Evolutionary conservation across 2,888 invertebrate species (phyloP).

Genomic region (Hirtodrosophila alboralis): DNA sequence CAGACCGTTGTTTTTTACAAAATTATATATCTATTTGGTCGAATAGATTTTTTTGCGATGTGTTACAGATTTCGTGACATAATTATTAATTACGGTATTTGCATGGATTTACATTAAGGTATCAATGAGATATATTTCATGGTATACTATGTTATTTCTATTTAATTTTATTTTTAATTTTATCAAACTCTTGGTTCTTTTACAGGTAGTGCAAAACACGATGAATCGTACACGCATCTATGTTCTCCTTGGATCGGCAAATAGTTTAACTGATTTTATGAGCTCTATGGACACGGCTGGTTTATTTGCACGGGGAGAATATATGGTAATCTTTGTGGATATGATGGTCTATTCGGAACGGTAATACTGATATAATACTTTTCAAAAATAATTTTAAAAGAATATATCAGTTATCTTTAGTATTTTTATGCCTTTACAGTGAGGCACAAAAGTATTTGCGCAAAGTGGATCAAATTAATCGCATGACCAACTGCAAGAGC

Average conservation of each 20-base stretch:
- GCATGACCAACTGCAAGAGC: slow-evolving; percentile 87
- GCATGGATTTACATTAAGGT: too few relatives aligned
- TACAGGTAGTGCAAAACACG: slow-evolving; percentile 87
- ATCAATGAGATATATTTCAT: too few relatives aligned
- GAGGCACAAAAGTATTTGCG: slow-evolving; percentile 92
- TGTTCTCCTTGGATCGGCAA: slow-evolving; percentile 95
- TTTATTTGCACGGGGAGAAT: slow-evolving; percentile 95
- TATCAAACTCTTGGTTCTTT: not conserved
- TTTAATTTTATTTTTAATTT: too few relatives aligned
- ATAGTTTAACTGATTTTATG: slow-evolving; percentile 95
- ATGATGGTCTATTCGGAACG: slow-evolving; percentile 92
- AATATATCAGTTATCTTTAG: not conserved
- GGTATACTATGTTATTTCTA: too few relatives aligned
- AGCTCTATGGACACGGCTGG: slow-evolving; percentile 94
- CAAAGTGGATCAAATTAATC: slow-evolving; percentile 86
- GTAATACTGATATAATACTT: slow-evolving; percentile 84
- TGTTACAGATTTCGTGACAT: too few relatives aligned
- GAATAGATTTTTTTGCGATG: too few relatives aligned
- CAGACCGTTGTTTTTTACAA: too few relatives aligned
- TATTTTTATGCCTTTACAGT: slow-evolving; percentile 69
- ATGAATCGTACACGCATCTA: slow-evolving; percentile 96
- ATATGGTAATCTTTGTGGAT: slow-evolving; percentile 97
- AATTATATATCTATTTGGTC: too few relatives aligned
- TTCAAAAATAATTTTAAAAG: too few relatives aligned
- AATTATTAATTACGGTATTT: too few relatives aligned